Evolutionary conservation across 2,888 invertebrate genomes (phyloP).

Genomic region (Zootermopsis nevadensis): DNA sequence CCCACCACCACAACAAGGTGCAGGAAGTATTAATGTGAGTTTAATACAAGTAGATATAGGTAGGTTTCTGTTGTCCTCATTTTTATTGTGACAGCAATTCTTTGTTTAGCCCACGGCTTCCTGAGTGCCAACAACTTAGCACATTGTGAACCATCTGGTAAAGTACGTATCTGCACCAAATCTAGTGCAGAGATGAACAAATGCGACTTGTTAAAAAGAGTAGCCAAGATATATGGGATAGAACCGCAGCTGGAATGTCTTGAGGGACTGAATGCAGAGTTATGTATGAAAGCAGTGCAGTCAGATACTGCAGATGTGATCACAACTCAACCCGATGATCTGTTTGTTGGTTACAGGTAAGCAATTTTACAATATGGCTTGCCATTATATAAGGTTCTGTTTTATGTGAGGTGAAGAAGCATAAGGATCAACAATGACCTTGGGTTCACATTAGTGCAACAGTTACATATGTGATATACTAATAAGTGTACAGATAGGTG

Average conservation of each 20-base stretch:
- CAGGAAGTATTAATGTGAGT: no score
- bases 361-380: background rate
- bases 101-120: slow-evolving; percentile 59
- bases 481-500: no score
- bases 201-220: slow-evolving; percentile 82
- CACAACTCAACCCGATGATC: slow-evolving; percentile 77
- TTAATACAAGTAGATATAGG: no score
- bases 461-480: no score
- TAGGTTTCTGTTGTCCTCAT: no score
- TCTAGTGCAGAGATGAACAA: slow-evolving; percentile 78
- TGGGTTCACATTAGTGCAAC: no score
- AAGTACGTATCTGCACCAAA: slow-evolving; percentile 71
- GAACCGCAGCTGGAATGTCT: slow-evolving; percentile 85
- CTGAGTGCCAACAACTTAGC: slow-evolving; percentile 59
- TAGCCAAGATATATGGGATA: slow-evolving; percentile 78
- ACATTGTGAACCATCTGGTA: slow-evolving; percentile 59
- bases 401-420: no score
- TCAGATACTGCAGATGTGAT: slow-evolving; percentile 77
- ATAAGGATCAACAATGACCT: no score
- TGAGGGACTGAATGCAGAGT: slow-evolving; percentile 68
- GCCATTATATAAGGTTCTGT: no score
- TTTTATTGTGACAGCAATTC: no score
- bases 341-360: slow-evolving; percentile 73
- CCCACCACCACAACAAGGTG: no score
- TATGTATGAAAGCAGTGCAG: slow-evolving; percentile 76